These are phyloP conservation scores for Sabatieria punctata DNA, from an alignment of 2,888 invertebrate genomes.

Conservation along the genomic window DNA sequence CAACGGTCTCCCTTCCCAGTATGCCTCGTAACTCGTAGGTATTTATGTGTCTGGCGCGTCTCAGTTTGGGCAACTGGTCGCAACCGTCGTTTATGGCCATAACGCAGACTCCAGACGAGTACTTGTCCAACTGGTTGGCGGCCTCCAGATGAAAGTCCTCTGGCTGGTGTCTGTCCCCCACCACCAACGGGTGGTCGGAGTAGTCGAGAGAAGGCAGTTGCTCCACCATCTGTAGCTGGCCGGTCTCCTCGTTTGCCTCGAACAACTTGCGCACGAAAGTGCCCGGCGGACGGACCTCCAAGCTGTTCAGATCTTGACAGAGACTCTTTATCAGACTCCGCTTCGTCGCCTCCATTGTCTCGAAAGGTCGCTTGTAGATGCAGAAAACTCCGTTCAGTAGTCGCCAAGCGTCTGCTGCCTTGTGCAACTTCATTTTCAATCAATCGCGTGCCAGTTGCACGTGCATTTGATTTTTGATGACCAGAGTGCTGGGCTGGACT, in stretches of 20 bases:
- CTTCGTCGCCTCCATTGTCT: slow-evolving; percentile 28
- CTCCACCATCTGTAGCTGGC: not conserved
- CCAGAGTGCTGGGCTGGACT: no score
- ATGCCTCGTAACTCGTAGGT: slow-evolving; percentile 53
- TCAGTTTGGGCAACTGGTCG: slow-evolving; percentile 42
- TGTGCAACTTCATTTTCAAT: no score
- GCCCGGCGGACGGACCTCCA: slow-evolving; percentile 46
- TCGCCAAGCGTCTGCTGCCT: slow-evolving; percentile 42
- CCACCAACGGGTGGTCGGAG: slow-evolving; percentile 54
- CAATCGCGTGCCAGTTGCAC: no score
- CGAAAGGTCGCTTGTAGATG: slow-evolving; percentile 56
- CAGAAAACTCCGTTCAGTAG: slow-evolving; percentile 55
- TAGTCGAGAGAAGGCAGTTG: slow-evolving; percentile 3
- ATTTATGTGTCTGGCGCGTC: slow-evolving; percentile 41
- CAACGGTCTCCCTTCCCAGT: slow-evolving; percentile 58
- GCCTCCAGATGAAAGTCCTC: slow-evolving; percentile 48
- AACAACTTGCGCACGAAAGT: no score
- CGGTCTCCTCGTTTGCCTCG: not conserved
- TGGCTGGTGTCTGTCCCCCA: slow-evolving; percentile 54
- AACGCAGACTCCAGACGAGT: slow-evolving; percentile 58
- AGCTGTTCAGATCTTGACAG: slow-evolving; percentile 50
- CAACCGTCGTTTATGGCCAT: slow-evolving; percentile 55
- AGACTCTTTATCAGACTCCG: slow-evolving; percentile 1
- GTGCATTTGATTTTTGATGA: no score
- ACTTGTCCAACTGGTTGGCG: slow-evolving; percentile 45